A percentile compares a stretch with the other conserved stretches of the same genome.
phyloP scores from a whole-genome alignment of 1,140 invertebrate species.

The Heliconius melpomene region DNA sequence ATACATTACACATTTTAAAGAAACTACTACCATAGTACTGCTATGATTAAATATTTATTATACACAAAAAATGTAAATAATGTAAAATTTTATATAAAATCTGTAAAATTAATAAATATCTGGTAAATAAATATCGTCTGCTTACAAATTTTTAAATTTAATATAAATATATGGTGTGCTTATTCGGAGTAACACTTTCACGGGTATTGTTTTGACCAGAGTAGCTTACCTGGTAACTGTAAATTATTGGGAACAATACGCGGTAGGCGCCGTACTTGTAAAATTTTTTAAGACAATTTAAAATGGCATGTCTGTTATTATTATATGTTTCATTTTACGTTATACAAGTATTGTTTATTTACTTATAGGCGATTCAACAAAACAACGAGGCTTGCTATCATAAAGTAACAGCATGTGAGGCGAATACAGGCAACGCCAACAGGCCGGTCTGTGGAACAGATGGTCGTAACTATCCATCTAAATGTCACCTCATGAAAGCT shows the following conservation, averaged over 20 bases:
- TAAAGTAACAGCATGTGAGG: slow-evolving; percentile 62
- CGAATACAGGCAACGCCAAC: slow-evolving; percentile 49
- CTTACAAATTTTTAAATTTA: background rate
- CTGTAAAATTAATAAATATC: no score
- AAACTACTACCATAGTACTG: no score
- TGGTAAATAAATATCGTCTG: no score
- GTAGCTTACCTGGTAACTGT: slow-evolving; percentile 31
- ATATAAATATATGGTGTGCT: background rate
- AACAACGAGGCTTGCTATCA: slow-evolving; percentile 54
- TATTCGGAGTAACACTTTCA: slow-evolving; percentile 31
- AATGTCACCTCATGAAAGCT: slow-evolving; percentile 88
- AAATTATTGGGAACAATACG: slow-evolving; percentile 24
- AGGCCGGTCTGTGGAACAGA: slow-evolving; percentile 90
- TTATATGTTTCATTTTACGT: background rate
- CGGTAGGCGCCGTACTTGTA: background rate
- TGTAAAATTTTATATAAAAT: no score
- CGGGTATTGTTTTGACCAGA: slow-evolving; percentile 26
- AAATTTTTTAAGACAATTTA: background rate
- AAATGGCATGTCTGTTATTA: background rate
- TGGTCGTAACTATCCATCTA: slow-evolving; percentile 88
- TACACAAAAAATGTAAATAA: no score
- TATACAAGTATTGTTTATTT: background rate
- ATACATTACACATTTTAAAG: no score
- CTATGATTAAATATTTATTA: no score
- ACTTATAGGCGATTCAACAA: slow-evolving; percentile 43